Evolutionary conservation across 2,888 invertebrate species (phyloP), one percentile per base, ranked within the genome.

Genomic region (Thymelicus sylvestris): DNA sequence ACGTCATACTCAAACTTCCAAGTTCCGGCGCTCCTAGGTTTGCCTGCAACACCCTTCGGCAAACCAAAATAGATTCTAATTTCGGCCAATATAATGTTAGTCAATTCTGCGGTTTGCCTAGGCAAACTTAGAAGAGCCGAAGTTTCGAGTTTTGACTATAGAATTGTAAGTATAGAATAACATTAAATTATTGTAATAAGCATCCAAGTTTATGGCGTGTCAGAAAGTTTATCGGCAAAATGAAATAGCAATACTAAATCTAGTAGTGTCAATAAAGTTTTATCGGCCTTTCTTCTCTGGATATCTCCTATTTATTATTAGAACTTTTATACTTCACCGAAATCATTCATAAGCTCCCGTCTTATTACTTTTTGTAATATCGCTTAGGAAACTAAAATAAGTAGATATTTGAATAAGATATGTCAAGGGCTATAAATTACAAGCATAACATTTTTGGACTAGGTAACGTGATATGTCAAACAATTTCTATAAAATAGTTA

Each of bases 391-490:
- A 82, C 78, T 80, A 19, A 83, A 85, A 84, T 79, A 44, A 44
- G 7, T 7, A 39, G 80, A 80, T 80, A 81, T 78, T 81, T 74
- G 80, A 79, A 77, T 79, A 77, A 79, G 89, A 89, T 88, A 89
- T 89, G 87, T 82, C 75, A 66, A 73, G 63, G 68, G 66, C 60
- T 69, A 61, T 65, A 72, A 73, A 72, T 60, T 59, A 72, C 71
- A 10, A 10, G 63, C 19, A 73, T 71, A 44, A 72, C 59, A 48
- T 78, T 70, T 73, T 74, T 67, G 67, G 75, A 74, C 75, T 76
- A 77, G 73, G 75, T 76, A 73, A 75, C 67, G 44, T 70, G 79
- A 76, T 79, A 79, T 79, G 79, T 79, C 75, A 77, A 75, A 68
- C 60, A 73, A 64, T 3, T 59, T 48, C 7, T 39, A 6, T 19